A percentile compares a stretch with the other conserved stretches of the same genome.
Conservation (phyloP, 2,888 invertebrate species). For the Nebria brevicollis region DNA sequence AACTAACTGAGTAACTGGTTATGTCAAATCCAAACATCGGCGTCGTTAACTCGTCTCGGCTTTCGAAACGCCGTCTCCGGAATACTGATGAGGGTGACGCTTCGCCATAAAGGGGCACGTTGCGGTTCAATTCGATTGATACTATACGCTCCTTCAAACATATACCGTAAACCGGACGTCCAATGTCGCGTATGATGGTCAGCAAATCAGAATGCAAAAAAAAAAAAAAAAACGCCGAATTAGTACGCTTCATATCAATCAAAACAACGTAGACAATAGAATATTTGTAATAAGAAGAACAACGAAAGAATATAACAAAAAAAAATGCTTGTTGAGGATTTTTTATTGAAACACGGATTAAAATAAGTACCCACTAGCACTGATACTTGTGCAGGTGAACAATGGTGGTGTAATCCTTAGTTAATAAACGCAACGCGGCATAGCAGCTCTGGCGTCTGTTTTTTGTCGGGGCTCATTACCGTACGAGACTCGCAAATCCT, state of each 20-base stretch:
- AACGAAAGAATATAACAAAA: no score
- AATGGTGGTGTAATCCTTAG: constrained; percentile 53
- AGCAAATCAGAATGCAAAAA: constrained; percentile 25
- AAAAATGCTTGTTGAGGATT: constrained; percentile 21
- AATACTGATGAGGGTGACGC: constrained; percentile 62
- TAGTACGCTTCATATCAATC: not conserved
- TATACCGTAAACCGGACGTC: not conserved
- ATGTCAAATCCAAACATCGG: constrained; percentile 66
- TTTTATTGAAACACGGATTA: constrained; percentile 40
- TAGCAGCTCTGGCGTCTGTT: constrained; percentile 48
- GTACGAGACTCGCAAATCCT: constrained; percentile 36
- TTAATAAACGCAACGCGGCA: constrained; percentile 54
- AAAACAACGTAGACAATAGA: constrained; percentile 33
- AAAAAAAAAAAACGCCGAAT: constrained; percentile 13
- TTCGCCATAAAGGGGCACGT: constrained; percentile 8
- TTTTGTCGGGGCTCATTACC: constrained; percentile 53
- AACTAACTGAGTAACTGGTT: constrained; percentile 66
- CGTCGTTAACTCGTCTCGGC: constrained; percentile 61
- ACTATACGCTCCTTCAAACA: not conserved
- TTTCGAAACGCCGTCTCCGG: constrained; percentile 56
- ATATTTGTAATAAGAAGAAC: not conserved
- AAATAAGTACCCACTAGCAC: constrained; percentile 27
- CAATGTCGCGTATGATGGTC: not conserved
- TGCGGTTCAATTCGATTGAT: constrained; percentile 34
- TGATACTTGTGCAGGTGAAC: constrained; percentile 37